Evolutionary conservation across 2,888 invertebrate species (phyloP).

Genomic region (Patella depressa): DNA sequence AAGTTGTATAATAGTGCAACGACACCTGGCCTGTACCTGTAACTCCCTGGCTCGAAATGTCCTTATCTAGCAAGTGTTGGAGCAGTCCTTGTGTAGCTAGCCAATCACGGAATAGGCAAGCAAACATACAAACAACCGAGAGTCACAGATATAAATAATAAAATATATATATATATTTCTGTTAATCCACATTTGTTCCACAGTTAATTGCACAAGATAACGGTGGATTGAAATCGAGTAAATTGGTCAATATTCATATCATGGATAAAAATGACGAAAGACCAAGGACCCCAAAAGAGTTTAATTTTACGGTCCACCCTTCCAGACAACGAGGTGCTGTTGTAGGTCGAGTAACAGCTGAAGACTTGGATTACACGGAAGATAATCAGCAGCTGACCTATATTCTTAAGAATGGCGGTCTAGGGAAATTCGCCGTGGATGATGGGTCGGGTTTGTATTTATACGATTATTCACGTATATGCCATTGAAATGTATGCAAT

Average conservation of each 20-base stretch:
- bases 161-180: too few relatives aligned
- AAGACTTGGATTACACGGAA: slow-evolving; percentile 15
- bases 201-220: slow-evolving; percentile 4
- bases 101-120: too few relatives aligned
- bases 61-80: too few relatives aligned
- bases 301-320: slow-evolving; percentile 13
- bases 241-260: slow-evolving; percentile 26
- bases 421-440: slow-evolving; percentile 26
- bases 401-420: slow-evolving; percentile 19
- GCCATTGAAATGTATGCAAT: too few relatives aligned
- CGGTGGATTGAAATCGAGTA: background rate
- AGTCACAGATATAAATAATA: too few relatives aligned
- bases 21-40: too few relatives aligned
- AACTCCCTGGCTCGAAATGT: too few relatives aligned
- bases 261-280: slow-evolving; percentile 42
- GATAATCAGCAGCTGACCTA: slow-evolving; percentile 13
- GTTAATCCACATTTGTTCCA: too few relatives aligned
- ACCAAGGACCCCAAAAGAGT: slow-evolving; percentile 31
- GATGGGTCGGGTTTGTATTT: slow-evolving; percentile 17
- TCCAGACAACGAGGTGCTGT: slow-evolving; percentile 14
- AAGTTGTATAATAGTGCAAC: too few relatives aligned
- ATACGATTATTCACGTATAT: background rate
- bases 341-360: slow-evolving; percentile 19
- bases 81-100: too few relatives aligned
- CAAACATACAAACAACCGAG: too few relatives aligned